phyloP scores from a whole-genome alignment of 2,113 vertebrate genomes.

The Tachycineta bicolor region DNA sequence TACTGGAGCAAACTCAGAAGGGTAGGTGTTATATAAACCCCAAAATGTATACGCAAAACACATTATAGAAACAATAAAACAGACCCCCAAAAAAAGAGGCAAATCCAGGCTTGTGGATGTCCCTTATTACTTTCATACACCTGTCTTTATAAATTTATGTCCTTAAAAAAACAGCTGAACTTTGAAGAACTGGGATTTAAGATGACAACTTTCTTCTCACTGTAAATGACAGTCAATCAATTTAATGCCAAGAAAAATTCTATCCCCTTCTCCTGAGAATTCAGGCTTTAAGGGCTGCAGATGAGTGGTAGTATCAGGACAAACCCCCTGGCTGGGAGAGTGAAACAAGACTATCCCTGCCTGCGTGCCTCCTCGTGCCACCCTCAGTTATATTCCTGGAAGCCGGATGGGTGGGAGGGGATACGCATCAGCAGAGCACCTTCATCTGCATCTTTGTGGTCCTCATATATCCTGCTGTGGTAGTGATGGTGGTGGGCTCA shows the following conservation, averaged over 20 bases:
- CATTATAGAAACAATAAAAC: not conserved
- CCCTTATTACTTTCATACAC: not conserved
- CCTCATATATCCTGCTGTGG: rapidly evolving
- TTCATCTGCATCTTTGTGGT: not conserved
- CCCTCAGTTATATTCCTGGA: not conserved
- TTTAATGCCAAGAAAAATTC: not conserved
- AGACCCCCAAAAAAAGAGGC: not conserved
- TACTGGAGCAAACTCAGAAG: not conserved
- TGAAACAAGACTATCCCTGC: not conserved
- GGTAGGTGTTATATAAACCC: not conserved
- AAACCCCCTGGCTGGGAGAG: not conserved
- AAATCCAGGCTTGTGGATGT: not conserved
- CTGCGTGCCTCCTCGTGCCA: not conserved
- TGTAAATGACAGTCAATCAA: not conserved
- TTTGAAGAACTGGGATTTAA: not conserved
- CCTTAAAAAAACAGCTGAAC: not conserved
- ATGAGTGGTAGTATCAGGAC: not conserved
- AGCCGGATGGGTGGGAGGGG: not conserved
- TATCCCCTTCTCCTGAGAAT: not conserved
- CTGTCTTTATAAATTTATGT: not conserved
- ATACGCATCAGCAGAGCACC: not conserved
- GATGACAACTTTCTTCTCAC: not conserved
- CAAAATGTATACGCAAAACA: not conserved
- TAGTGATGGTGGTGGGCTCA: not conserved
- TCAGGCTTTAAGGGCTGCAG: not conserved